A percentile compares a stretch with the other conserved stretches of the same genome.
Evolutionary conservation across 2,888 invertebrate genomes (phyloP).

Genomic region (Andricus quercusramuli): DNA sequence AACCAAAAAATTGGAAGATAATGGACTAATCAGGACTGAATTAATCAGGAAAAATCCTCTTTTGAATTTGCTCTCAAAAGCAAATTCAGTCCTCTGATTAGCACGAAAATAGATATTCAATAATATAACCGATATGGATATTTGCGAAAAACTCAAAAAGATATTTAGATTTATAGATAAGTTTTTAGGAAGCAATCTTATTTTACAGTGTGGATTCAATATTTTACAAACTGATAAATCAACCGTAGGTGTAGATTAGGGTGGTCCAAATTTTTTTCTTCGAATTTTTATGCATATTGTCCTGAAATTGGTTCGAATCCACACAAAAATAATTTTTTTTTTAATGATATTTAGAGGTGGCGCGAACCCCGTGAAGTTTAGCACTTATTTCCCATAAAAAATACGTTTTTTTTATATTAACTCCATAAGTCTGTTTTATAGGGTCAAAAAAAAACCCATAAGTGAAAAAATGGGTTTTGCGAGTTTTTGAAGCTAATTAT

Average conservation of each 20-base stretch:
- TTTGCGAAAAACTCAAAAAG: conserved; percentile 2
- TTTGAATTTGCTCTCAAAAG: background rate
- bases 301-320: too few species aligned
- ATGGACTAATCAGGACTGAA: background rate
- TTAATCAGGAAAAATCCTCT: background rate
- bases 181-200: conserved; percentile 29
- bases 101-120: background rate
- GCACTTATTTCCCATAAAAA: too few species aligned
- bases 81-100: background rate
- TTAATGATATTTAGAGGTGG: too few species aligned
- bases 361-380: too few species aligned
- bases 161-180: conserved; percentile 1
- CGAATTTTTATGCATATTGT: too few species aligned
- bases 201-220: conserved; percentile 14
- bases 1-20: conserved; percentile 41
- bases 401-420: too few species aligned
- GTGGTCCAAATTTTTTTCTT: too few species aligned
- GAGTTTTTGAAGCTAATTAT: too few species aligned
- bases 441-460: too few species aligned
- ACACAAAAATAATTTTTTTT: too few species aligned
- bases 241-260: background rate
- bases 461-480: too few species aligned
- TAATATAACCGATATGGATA: conserved; percentile 1
- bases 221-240: conserved; percentile 29
- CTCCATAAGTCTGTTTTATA: too few species aligned